phyloP scores from a whole-genome alignment of 30 jellyfish, hydroid and myxozoan genomes.

The Cassiopea andromeda region DNA sequence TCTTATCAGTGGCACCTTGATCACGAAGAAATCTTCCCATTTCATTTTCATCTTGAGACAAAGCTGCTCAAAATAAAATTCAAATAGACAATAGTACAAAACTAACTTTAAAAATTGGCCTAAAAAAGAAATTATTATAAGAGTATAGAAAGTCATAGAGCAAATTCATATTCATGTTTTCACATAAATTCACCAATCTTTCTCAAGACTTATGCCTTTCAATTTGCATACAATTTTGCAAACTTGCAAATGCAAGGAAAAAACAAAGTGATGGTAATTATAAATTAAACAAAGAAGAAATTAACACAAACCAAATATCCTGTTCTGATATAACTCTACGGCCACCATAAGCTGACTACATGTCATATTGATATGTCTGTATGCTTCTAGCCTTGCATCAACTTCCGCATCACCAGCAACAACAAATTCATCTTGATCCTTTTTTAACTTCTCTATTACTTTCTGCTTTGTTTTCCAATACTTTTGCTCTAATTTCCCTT shows the following conservation, averaged over 20 bases:
- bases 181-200: too few relatives aligned
- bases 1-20: constrained; percentile 94
- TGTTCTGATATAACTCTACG: constrained; percentile 84
- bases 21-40: constrained; percentile 98
- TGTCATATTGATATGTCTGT: constrained; percentile 84
- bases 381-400: constrained; percentile 96
- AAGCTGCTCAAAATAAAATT: constrained; percentile 46
- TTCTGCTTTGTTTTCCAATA: constrained; percentile 97
- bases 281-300: neutral
- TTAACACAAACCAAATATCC: constrained; percentile 84
- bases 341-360: constrained; percentile 94
- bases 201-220: too few relatives aligned
- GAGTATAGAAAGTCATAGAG: too few relatives aligned
- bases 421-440: constrained; percentile 96
- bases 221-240: too few relatives aligned
- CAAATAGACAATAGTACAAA: neutral
- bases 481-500: constrained; percentile 94
- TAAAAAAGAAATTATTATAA: too few relatives aligned
- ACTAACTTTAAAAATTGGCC: neutral
- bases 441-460: constrained; percentile 90
- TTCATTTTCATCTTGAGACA: constrained; percentile 98
- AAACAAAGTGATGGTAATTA: neutral
- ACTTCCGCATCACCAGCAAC: constrained; percentile 99
- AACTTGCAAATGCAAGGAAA: too few relatives aligned
- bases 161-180: too few relatives aligned